Evolutionary conservation across 2,888 invertebrate genomes (phyloP).

Genomic region (Apantesis nais): DNA sequence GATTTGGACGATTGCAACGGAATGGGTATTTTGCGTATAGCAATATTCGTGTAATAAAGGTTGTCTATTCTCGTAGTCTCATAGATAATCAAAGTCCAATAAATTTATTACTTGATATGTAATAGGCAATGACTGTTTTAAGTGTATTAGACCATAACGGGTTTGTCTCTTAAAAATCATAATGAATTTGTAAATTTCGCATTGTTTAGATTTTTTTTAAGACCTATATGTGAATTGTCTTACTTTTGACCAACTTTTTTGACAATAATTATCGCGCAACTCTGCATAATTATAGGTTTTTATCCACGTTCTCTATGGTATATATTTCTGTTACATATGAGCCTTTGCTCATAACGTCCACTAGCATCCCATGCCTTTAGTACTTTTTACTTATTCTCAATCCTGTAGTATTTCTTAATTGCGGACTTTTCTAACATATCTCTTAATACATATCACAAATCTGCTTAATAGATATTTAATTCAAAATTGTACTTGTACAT

Average conservation of each 20-base stretch:
- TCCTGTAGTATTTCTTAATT: not conserved
- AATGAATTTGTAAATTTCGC: not conserved
- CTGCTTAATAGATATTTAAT: conserved; percentile 23
- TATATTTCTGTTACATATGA: not conserved
- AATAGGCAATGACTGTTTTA: too few relatives aligned
- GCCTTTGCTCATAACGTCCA: not conserved
- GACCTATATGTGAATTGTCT: not conserved
- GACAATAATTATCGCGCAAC: not conserved
- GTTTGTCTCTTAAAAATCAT: not conserved
- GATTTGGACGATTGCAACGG: too few relatives aligned
- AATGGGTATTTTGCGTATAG: too few relatives aligned
- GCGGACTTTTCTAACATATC: conserved; percentile 57
- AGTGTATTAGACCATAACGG: not conserved
- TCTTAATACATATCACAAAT: conserved; percentile 61
- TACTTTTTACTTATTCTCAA: not conserved
- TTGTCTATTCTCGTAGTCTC: too few relatives aligned
- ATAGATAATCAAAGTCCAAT: too few relatives aligned
- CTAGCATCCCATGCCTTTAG: not conserved
- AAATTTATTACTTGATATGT: too few relatives aligned
- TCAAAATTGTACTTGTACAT: conserved; percentile 15
- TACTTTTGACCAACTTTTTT: not conserved
- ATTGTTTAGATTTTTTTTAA: not conserved
- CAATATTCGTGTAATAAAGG: too few relatives aligned
- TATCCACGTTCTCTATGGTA: too few relatives aligned
- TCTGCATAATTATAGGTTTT: too few relatives aligned